phyloP scores from a whole-genome alignment of 2,113 vertebrate genomes.

The Heterotilapia buettikoferi region DNA sequence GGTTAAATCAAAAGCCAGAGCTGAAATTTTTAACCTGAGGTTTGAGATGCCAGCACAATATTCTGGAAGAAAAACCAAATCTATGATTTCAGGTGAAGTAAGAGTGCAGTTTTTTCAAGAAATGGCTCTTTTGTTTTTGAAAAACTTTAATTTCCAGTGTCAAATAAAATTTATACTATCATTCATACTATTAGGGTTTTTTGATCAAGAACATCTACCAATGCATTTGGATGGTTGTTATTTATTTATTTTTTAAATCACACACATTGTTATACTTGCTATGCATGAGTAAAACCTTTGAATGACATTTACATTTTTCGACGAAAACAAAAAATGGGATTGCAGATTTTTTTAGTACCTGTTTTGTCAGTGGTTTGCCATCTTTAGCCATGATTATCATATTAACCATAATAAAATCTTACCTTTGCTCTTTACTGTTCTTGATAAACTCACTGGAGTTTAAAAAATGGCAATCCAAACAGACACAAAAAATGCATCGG shows the following conservation, averaged over 20 bases:
- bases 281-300: not conserved
- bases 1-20: not conserved
- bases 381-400: not conserved
- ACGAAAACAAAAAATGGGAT: not conserved
- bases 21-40: not conserved
- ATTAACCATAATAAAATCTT: not conserved
- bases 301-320: not conserved
- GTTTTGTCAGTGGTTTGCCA: not conserved
- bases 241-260: not conserved
- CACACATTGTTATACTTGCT: not conserved
- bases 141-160: not conserved
- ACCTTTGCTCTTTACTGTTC: conserved; percentile 13
- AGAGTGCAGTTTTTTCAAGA: not conserved
- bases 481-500: not conserved
- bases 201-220: not conserved
- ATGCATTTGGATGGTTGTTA: not conserved
- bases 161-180: not conserved
- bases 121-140: not conserved
- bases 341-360: not conserved
- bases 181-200: not conserved
- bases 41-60: not conserved
- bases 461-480: not conserved
- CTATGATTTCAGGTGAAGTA: not conserved
- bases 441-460: not conserved
- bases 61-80: not conserved